Conservation (phyloP, 1,140 invertebrate genomes). For the Belonocnema kinseyi region DNA sequence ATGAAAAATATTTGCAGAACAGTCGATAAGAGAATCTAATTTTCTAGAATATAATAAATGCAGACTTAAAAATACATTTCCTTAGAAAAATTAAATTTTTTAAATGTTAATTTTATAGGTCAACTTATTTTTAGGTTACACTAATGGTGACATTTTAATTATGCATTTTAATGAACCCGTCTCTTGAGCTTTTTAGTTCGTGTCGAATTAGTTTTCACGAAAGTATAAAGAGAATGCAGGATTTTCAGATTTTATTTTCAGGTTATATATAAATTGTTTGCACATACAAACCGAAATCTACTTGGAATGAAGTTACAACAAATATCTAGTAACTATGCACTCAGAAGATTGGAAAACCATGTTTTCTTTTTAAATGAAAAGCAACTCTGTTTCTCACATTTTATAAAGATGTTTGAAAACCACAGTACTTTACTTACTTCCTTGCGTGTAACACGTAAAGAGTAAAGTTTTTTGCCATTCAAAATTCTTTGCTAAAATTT, state of each 20-base stretch:
- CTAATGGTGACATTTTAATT: not conserved
- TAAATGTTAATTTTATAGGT: not conserved
- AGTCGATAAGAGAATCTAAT: too few relatives aligned
- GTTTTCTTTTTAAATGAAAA: conserved; percentile 18
- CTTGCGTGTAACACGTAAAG: conserved; percentile 1
- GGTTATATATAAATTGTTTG: too few relatives aligned
- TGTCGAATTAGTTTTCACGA: too few relatives aligned
- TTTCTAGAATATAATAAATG: too few relatives aligned
- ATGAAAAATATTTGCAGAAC: too few relatives aligned
- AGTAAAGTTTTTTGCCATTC: conserved; percentile 15
- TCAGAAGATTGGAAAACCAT: too few relatives aligned
- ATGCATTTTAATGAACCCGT: conserved; percentile 1
- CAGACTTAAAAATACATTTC: not conserved
- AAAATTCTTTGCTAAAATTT: conserved; percentile 10
- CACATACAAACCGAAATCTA: too few relatives aligned
- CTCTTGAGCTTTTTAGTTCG: too few relatives aligned
- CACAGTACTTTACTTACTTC: not conserved
- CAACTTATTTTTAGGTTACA: not conserved
- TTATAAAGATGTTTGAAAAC: conserved; percentile 19
- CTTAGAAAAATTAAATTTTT: not conserved
- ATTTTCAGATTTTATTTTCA: too few relatives aligned
- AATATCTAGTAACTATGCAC: too few relatives aligned
- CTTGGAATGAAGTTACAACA: too few relatives aligned
- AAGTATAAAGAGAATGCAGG: too few relatives aligned
- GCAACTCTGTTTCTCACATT: not conserved